Percentiles rank a stretch among this genome's conserved stretches.
These are phyloP conservation scores for Papilio polytes DNA, from an alignment of 1,140 invertebrate genomes.

Conservation along the genomic window DNA sequence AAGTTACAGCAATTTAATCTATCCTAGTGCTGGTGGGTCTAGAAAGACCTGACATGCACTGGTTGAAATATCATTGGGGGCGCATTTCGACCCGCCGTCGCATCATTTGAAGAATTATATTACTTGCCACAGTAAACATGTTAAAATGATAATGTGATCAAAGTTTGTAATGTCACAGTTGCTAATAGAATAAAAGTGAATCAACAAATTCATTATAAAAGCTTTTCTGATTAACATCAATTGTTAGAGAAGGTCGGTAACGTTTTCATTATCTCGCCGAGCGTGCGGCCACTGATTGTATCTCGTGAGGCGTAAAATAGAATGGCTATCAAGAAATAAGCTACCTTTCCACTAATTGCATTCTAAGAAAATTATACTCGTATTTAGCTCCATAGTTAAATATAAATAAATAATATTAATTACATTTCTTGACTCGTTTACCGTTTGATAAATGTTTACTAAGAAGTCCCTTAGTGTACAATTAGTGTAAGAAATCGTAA, in stretches of 20 bases:
- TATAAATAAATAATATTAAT: neutral
- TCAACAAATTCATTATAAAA: slow-evolving; percentile 8
- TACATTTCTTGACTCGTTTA: no score
- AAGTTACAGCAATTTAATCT: no score
- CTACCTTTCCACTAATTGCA: neutral
- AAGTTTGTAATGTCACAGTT: neutral
- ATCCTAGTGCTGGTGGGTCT: no score
- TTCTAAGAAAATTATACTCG: slow-evolving; percentile 17
- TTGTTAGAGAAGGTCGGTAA: slow-evolving; percentile 11
- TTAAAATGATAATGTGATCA: neutral
- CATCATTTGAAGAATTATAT: no score
- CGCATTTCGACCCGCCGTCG: no score
- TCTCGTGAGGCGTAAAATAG: slow-evolving; percentile 23
- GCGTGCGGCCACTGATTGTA: slow-evolving; percentile 26
- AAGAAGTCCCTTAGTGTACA: no score
- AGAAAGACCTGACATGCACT: no score
- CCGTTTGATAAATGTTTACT: no score
- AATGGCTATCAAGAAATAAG: slow-evolving; percentile 23
- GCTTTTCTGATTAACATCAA: slow-evolving; percentile 18
- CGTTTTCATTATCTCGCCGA: slow-evolving; percentile 17
- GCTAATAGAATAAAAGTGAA: neutral
- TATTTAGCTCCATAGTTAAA: neutral
- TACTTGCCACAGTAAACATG: no score
- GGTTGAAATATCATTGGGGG: no score
- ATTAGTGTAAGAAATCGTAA: no score